These are phyloP conservation scores for Amphiprion percula DNA, from an alignment of 2,113 vertebrate genomes.

Conservation along the genomic window DNA sequence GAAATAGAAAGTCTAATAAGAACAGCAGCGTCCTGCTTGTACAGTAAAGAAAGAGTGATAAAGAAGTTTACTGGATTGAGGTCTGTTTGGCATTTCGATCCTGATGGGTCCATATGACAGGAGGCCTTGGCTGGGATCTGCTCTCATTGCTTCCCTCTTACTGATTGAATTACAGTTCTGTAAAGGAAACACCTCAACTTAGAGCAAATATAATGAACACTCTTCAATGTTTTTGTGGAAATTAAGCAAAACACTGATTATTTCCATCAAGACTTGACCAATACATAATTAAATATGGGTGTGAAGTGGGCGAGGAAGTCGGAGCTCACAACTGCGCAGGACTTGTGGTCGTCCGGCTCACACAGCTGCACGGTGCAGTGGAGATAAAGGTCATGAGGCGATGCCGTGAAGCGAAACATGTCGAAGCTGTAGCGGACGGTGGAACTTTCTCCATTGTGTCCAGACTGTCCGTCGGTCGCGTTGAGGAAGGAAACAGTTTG, in stretches of 20 bases:
- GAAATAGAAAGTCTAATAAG: neutral
- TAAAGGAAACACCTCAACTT: neutral
- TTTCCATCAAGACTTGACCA: too few species aligned
- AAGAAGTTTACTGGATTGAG: conserved; percentile 61
- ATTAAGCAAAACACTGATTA: too few species aligned
- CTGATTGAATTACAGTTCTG: conserved; percentile 80
- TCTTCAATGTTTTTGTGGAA: too few species aligned
- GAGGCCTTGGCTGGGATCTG: conserved; percentile 57
- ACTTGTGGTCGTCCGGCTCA: conserved; percentile 61
- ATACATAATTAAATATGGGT: neutral
- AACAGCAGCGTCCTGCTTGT: neutral
- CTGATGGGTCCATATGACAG: conserved; percentile 84
- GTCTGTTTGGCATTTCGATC: conserved; percentile 60
- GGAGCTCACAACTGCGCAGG: conserved; percentile 79
- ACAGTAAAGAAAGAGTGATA: neutral
- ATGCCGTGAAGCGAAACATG: conserved; percentile 79
- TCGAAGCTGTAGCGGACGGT: conserved; percentile 79
- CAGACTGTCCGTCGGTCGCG: neutral
- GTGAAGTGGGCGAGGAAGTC: neutral
- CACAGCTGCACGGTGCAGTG: conserved; percentile 84
- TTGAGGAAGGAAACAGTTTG: conserved; percentile 70
- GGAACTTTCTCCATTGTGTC: conserved; percentile 67
- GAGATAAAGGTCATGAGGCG: conserved; percentile 77
- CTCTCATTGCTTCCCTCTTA: conserved; percentile 73
- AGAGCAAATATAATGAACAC: too few species aligned